A percentile compares a stretch with the other conserved stretches of the same genome.
These are phyloP conservation scores for Microcebus lehilahytsara DNA, from an alignment of 2,113 vertebrate species.

Conservation along the genomic window DNA sequence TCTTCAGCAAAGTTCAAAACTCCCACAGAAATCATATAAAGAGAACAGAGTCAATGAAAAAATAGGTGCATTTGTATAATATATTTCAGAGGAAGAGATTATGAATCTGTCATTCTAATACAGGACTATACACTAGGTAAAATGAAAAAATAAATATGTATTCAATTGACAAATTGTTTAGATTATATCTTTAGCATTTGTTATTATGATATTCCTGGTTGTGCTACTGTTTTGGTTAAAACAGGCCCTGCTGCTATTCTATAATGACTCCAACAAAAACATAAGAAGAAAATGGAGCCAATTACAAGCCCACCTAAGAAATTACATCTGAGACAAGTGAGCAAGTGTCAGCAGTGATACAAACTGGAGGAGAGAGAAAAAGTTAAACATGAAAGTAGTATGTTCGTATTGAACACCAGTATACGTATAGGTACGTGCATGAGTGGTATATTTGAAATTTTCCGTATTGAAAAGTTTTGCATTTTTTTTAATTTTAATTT, in stretches of 20 bases:
- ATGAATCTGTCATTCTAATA: not conserved
- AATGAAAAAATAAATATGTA: not conserved
- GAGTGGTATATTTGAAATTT: not conserved
- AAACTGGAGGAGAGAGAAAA: accelerated
- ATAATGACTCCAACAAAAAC: not conserved
- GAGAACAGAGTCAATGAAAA: not conserved
- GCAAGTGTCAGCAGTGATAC: not conserved
- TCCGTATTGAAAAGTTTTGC: not conserved
- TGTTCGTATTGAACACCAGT: not conserved
- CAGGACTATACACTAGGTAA: not conserved
- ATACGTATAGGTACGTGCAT: not conserved
- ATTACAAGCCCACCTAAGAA: not conserved
- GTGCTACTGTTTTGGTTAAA: not conserved
- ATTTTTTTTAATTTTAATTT: not conserved
- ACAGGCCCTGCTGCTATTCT: not conserved
- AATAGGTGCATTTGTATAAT: not conserved
- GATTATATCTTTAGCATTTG: not conserved
- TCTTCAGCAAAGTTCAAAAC: not conserved
- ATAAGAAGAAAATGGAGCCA: not conserved
- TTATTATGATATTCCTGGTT: not conserved
- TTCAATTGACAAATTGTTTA: not conserved
- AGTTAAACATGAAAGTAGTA: not conserved
- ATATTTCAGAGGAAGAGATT: not conserved
- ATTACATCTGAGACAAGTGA: not conserved
- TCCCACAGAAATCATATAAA: not conserved